Conservation (phyloP, 1,140 invertebrate genomes). For the Zeugodacus cucurbitae region DNA sequence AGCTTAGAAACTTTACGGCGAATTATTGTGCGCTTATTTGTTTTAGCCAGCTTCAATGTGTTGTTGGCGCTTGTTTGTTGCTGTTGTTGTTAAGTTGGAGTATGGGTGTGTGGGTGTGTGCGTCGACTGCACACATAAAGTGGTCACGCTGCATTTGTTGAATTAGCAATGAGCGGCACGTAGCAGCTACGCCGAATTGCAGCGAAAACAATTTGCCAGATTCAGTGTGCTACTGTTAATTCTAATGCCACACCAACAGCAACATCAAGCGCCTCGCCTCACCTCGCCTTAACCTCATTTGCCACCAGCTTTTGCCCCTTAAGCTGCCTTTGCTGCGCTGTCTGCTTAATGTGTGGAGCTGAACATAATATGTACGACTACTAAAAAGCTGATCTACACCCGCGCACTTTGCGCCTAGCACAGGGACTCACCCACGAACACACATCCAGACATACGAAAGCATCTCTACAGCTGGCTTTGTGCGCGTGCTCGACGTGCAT, state of each 20-base stretch:
- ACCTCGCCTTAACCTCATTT: too few relatives aligned
- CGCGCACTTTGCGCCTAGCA: neutral
- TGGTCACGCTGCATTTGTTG: conserved; percentile 36
- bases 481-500: conserved; percentile 28
- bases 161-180: conserved; percentile 37
- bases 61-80: too few relatives aligned
- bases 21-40: neutral
- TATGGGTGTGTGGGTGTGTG: neutral
- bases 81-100: neutral
- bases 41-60: neutral
- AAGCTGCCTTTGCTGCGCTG: neutral
- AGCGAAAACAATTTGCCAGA: conserved; percentile 39
- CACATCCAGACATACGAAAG: neutral
- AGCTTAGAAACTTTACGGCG: conserved; percentile 5
- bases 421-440: neutral
- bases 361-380: neutral
- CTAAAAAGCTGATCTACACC: neutral
- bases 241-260: neutral
- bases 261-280: too few relatives aligned
- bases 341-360: neutral
- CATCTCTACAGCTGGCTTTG: conserved; percentile 2
- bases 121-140: conserved; percentile 1
- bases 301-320: too few relatives aligned
- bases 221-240: conserved; percentile 11
- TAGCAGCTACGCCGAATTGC: conserved; percentile 21